These are phyloP conservation scores for Tiliacea citrago DNA, from an alignment of 2,888 invertebrate species.

Conservation along the genomic window DNA sequence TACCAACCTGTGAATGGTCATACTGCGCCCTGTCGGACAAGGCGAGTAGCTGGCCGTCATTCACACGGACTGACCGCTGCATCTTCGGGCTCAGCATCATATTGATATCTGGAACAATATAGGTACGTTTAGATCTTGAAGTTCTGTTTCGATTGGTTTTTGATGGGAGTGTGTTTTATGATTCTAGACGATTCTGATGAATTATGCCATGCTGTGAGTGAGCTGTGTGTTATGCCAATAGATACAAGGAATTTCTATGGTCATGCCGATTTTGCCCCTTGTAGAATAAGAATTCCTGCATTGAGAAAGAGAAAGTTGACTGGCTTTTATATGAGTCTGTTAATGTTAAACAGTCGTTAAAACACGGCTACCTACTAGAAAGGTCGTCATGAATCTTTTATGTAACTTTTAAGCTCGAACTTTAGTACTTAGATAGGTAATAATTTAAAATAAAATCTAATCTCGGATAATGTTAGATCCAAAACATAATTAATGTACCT, in stretches of 20 bases:
- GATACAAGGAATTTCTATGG: neutral
- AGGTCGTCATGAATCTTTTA: conserved; percentile 6
- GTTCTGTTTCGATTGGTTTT: neutral
- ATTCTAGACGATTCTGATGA: neutral
- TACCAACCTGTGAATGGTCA: conserved; percentile 92
- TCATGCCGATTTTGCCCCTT: neutral
- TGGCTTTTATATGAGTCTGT: neutral
- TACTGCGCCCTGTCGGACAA: conserved; percentile 96
- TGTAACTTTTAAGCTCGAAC: conserved; percentile 27
- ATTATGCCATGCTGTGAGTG: too few species aligned
- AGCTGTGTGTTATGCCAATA: neutral
- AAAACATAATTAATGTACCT: conserved; percentile 12
- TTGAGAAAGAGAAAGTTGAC: too few species aligned
- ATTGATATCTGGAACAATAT: conserved; percentile 47
- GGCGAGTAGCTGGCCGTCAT: conserved; percentile 96
- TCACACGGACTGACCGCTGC: conserved; percentile 96
- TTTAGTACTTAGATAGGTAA: neutral
- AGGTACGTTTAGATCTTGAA: neutral
- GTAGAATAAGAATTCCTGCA: neutral
- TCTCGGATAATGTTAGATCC: neutral
- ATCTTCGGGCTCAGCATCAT: conserved; percentile 95
- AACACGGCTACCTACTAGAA: neutral
- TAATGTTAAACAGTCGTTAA: neutral
- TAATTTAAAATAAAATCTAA: conserved; percentile 8
- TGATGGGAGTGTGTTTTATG: neutral